phyloP scores from a whole-genome alignment of 2,113 vertebrate species.

The Oxyruncus cristatus region DNA sequence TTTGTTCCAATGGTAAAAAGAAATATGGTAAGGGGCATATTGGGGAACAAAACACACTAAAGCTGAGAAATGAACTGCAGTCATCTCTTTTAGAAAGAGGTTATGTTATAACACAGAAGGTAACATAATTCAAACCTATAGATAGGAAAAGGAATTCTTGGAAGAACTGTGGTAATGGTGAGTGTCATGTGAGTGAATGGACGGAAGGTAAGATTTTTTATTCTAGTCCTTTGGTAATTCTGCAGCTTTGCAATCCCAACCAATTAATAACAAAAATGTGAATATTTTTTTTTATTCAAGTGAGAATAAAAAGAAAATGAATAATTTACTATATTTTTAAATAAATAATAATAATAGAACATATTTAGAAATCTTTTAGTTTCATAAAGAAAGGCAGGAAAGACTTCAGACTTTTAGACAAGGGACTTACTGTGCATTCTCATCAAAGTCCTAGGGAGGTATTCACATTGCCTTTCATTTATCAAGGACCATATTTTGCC shows the following conservation, averaged over 20 bases:
- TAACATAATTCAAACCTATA: neutral
- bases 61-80: neutral
- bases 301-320: neutral
- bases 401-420: neutral
- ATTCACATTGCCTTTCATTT: constrained; percentile 14
- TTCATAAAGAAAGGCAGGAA: neutral
- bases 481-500: constrained; percentile 30
- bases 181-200: neutral
- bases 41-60: neutral
- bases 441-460: constrained; percentile 9
- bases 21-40: neutral
- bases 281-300: neutral
- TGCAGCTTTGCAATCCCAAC: neutral
- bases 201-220: neutral
- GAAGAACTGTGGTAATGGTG: neutral
- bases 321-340: neutral
- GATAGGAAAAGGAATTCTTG: neutral
- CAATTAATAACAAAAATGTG: neutral
- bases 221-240: neutral
- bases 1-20: neutral
- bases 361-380: constrained; percentile 2
- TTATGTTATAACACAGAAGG: neutral
- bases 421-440: neutral
- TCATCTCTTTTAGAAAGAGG: neutral
- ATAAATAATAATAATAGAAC: neutral